phyloP scores from a whole-genome alignment of 2,888 invertebrate genomes.

The Agriotes lineatus region DNA sequence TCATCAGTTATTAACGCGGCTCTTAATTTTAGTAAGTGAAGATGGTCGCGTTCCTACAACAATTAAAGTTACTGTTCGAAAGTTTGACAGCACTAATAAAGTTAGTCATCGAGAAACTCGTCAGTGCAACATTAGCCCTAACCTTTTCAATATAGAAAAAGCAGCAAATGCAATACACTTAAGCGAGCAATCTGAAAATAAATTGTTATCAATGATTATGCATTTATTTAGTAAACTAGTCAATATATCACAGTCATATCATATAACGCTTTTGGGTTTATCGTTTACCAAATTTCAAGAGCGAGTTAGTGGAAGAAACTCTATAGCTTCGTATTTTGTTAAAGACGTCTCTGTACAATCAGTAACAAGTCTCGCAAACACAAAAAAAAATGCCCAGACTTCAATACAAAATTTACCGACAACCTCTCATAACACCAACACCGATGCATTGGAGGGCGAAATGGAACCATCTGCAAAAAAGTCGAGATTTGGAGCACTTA shows the following conservation, averaged over 20 bases:
- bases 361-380: conserved; percentile 75
- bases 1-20: conserved; percentile 75
- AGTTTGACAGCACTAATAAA: conserved; percentile 76
- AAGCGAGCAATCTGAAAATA: conserved; percentile 72
- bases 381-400: conserved; percentile 49
- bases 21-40: conserved; percentile 79
- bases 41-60: conserved; percentile 85
- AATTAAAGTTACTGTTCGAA: conserved; percentile 80
- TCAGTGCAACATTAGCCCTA: conserved; percentile 79
- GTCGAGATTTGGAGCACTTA: conserved; percentile 68
- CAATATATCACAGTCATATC: conserved; percentile 80
- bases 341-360: conserved; percentile 86
- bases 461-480: conserved; percentile 84
- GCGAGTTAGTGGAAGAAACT: conserved; percentile 76
- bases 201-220: conserved; percentile 79
- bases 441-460: conserved; percentile 77
- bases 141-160: conserved; percentile 68
- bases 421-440: conserved; percentile 63
- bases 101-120: conserved; percentile 81
- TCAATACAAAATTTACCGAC: neutral
- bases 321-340: conserved; percentile 81
- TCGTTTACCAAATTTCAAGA: conserved; percentile 87
- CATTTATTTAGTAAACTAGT: conserved; percentile 81
- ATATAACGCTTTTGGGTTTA: conserved; percentile 83
- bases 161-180: conserved; percentile 59